These are phyloP conservation scores for Campoletis raptor DNA, from an alignment of 2,888 invertebrate genomes.

Conservation along the genomic window DNA sequence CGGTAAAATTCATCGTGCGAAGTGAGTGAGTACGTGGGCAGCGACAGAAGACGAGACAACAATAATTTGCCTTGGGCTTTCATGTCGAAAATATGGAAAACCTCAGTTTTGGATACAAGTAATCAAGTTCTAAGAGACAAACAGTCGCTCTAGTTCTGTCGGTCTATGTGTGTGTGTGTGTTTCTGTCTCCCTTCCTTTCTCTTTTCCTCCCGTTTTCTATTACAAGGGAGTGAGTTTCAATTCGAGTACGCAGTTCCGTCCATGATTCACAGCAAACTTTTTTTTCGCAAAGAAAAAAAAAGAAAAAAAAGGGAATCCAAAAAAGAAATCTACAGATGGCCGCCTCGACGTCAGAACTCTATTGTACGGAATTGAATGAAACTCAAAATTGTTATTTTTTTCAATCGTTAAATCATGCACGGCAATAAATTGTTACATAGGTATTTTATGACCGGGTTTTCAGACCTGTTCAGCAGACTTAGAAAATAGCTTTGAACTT, in stretches of 20 bases:
- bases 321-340: too few species aligned
- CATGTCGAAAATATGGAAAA: constrained; percentile 24
- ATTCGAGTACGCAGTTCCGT: neutral
- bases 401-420: too few species aligned
- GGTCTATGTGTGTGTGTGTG: neutral
- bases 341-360: too few species aligned
- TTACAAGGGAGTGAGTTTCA: constrained; percentile 2
- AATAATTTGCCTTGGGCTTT: constrained; percentile 18
- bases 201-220: neutral
- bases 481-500: too few species aligned
- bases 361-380: too few species aligned
- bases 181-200: neutral
- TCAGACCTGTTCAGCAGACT: too few species aligned
- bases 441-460: too few species aligned
- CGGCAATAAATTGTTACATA: too few species aligned
- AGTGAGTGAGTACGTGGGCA: constrained; percentile 1
- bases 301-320: neutral
- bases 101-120: constrained; percentile 29
- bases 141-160: constrained; percentile 17
- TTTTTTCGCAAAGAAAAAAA: neutral
- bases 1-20: constrained; percentile 17
- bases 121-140: constrained; percentile 32
- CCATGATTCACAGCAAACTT: neutral
- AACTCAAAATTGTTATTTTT: too few species aligned
- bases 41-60: constrained; percentile 14